Evolutionary conservation across 2,888 invertebrate genomes (phyloP).

Genomic region (Acanthosoma haemorrhoidale): DNA sequence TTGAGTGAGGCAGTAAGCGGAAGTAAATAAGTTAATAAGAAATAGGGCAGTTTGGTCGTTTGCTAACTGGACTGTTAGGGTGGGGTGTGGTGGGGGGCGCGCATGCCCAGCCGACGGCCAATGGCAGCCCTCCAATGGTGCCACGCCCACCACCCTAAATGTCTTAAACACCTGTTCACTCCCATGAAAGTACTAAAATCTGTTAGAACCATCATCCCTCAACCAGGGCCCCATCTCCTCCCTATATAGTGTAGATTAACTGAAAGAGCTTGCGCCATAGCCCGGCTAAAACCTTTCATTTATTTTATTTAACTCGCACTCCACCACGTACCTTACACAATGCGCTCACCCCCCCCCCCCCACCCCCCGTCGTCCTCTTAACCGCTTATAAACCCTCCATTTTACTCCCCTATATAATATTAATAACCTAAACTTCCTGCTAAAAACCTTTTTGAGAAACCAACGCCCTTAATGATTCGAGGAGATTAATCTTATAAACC

Average conservation of each 20-base stretch:
- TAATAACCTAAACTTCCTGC: background rate
- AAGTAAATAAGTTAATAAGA: conserved; percentile 27
- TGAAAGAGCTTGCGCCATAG: background rate
- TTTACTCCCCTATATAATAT: conserved; percentile 13
- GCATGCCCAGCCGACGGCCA: background rate
- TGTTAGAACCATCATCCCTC: conserved; percentile 16
- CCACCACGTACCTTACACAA: conserved; percentile 26
- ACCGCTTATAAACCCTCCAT: conserved; percentile 11
- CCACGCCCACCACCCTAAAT: conserved; percentile 29
- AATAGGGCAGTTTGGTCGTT: conserved; percentile 20
- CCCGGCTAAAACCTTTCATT: conserved; percentile 34
- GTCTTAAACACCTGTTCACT: conserved; percentile 37
- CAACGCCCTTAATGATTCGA: background rate
- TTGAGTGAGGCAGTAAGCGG: conserved; percentile 6
- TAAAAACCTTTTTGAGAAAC: conserved; percentile 6
- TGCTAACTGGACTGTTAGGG: conserved; percentile 1
- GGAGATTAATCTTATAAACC: too few relatives aligned
- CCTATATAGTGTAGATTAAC: conserved; percentile 14
- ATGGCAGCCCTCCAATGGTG: background rate
- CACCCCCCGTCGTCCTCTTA: background rate
- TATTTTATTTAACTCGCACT: conserved; percentile 35
- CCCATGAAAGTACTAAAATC: conserved; percentile 26
- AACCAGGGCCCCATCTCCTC: too few relatives aligned
- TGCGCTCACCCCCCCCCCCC: conserved; percentile 24
- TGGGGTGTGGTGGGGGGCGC: background rate